Evolutionary conservation across 2,888 invertebrate species (phyloP).

Genomic region (Drosophila setosimentum): DNA sequence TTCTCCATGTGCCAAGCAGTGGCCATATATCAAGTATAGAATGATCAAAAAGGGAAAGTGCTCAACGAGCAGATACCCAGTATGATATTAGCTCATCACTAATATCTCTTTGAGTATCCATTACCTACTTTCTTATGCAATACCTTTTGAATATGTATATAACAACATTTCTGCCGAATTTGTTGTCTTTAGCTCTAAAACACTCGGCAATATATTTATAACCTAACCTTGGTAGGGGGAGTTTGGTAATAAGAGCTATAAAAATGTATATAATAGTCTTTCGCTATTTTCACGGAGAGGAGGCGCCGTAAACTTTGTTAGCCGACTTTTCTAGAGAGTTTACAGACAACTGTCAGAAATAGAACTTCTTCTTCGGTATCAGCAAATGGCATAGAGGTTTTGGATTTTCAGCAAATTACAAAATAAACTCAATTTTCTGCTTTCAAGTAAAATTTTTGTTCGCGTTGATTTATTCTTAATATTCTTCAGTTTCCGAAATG

Average conservation of each 20-base stretch:
- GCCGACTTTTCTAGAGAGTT: background rate
- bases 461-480: background rate
- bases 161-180: no score
- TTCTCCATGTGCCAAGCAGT: background rate
- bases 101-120: background rate
- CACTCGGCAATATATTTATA: background rate
- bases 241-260: background rate
- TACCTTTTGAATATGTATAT: background rate
- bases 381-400: background rate
- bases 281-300: background rate
- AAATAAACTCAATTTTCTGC: background rate
- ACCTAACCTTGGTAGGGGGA: background rate
- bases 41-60: background rate
- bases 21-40: background rate
- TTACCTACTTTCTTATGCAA: no score
- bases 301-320: no score
- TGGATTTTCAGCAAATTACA: background rate
- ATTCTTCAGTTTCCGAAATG: background rate
- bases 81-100: background rate
- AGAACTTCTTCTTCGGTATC: background rate
- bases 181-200: no score
- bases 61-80: slow-evolving; percentile 7
- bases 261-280: background rate
- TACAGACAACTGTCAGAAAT: background rate
- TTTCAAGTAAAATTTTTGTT: background rate